These are phyloP conservation scores for Alloplasta piceator DNA, from an alignment of 2,888 invertebrate genomes.

Conservation along the genomic window DNA sequence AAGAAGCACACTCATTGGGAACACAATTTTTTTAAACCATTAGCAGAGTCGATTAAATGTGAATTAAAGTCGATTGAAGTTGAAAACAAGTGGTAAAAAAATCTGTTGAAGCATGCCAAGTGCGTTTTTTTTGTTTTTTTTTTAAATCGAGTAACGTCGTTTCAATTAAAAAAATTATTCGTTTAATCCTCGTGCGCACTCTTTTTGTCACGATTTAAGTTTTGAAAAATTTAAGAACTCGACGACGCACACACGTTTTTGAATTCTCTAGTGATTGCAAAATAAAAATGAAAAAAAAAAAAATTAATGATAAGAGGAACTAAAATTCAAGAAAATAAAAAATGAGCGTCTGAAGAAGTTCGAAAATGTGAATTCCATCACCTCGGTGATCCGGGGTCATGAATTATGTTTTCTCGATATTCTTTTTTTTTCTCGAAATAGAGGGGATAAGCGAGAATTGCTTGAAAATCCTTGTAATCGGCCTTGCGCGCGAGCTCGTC, in stretches of 20 bases:
- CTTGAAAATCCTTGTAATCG: slow-evolving; percentile 58
- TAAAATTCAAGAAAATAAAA: slow-evolving; percentile 9
- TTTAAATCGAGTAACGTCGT: slow-evolving; percentile 6
- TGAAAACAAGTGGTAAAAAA: slow-evolving; percentile 19
- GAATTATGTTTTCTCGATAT: slow-evolving; percentile 45
- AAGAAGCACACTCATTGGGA: slow-evolving; percentile 54
- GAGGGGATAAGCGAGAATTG: slow-evolving; percentile 52
- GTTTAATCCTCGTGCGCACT: slow-evolving; percentile 52
- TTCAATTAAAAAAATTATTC: slow-evolving; percentile 5
- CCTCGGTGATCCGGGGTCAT: slow-evolving; percentile 51
- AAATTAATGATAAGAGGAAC: slow-evolving; percentile 1
- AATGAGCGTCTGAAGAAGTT: slow-evolving; percentile 11
- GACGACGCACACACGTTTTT: slow-evolving; percentile 53
- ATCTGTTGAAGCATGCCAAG: background rate
- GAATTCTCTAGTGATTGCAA: slow-evolving; percentile 14
- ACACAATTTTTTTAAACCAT: slow-evolving; percentile 45
- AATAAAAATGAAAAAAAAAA: background rate
- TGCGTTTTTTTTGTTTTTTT: slow-evolving; percentile 26
- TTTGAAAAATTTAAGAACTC: slow-evolving; percentile 29
- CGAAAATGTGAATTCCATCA: slow-evolving; percentile 38
- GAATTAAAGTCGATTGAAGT: slow-evolving; percentile 26
- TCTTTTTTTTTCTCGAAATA: slow-evolving; percentile 49
- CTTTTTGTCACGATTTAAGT: slow-evolving; percentile 35
- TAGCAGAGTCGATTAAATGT: slow-evolving; percentile 9
- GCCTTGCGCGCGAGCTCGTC: slow-evolving; percentile 62